Evolutionary conservation across 2,113 vertebrate genomes (phyloP).

Genomic region (Thinocorus orbignyianus): DNA sequence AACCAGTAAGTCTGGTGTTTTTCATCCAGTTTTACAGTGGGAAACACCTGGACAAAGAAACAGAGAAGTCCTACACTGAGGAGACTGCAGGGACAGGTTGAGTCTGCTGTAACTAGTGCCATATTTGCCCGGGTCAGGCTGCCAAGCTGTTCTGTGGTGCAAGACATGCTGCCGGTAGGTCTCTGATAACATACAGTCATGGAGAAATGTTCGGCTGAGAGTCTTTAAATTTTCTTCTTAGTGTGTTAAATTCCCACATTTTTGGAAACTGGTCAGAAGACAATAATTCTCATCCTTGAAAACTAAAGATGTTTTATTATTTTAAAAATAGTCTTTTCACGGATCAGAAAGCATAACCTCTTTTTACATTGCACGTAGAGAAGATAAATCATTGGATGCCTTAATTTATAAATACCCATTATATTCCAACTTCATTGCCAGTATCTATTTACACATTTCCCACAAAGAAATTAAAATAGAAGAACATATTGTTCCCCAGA

Average conservation of each 20-base stretch:
- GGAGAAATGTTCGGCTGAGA: not conserved
- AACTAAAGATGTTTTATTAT: not conserved
- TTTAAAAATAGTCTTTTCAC: slow-evolving; percentile 26
- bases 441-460: slow-evolving; percentile 49
- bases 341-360: slow-evolving; percentile 20
- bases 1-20: not conserved
- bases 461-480: slow-evolving; percentile 71
- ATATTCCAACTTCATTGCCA: slow-evolving; percentile 61
- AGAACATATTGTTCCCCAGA: slow-evolving; percentile 63
- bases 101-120: not conserved
- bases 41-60: not conserved
- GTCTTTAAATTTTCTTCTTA: not conserved
- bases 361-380: slow-evolving; percentile 4
- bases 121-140: not conserved
- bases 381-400: slow-evolving; percentile 50
- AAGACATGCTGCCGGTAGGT: not conserved
- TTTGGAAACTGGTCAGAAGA: slow-evolving; percentile 25
- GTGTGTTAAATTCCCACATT: not conserved
- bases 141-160: not conserved
- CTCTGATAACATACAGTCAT: not conserved
- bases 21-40: not conserved
- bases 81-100: not conserved
- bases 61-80: not conserved
- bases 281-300: not conserved
- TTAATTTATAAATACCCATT: slow-evolving; percentile 64